Conservation (phyloP, 2,113 vertebrate genomes). For the Paralichthys olivaceus region DNA sequence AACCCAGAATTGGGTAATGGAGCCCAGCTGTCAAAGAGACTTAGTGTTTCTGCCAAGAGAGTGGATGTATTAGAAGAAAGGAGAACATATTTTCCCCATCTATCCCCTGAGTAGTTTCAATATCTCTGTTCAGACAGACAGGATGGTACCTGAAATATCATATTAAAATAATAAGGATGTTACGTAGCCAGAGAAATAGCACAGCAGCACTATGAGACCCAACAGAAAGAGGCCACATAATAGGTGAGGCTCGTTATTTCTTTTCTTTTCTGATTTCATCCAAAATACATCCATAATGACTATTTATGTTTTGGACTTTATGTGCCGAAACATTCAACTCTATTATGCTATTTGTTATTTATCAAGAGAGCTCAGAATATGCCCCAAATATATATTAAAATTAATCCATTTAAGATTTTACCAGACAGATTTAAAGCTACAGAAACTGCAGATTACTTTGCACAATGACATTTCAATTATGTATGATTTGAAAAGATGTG, state of each 20-base stretch:
- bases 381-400: no score
- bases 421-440: no score
- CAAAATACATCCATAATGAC: background rate
- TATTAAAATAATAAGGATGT: slow-evolving; percentile 47
- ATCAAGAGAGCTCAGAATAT: background rate
- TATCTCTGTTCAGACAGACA: slow-evolving; percentile 38
- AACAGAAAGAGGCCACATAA: background rate
- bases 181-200: slow-evolving; percentile 11
- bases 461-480: no score
- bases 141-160: slow-evolving; percentile 42
- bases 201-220: background rate
- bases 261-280: background rate
- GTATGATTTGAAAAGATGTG: no score
- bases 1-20: slow-evolving; percentile 79
- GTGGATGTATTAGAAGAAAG: slow-evolving; percentile 72
- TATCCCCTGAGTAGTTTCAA: slow-evolving; percentile 41
- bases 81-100: slow-evolving; percentile 66
- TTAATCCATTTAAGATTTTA: no score
- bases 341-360: background rate
- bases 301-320: background rate
- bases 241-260: background rate
- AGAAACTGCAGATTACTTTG: no score
- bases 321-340: background rate
- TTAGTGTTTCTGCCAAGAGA: slow-evolving; percentile 77
- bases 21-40: slow-evolving; percentile 75